Evolutionary conservation across 2,888 invertebrate genomes (phyloP).

Genomic region (Acrocera orbiculus): DNA sequence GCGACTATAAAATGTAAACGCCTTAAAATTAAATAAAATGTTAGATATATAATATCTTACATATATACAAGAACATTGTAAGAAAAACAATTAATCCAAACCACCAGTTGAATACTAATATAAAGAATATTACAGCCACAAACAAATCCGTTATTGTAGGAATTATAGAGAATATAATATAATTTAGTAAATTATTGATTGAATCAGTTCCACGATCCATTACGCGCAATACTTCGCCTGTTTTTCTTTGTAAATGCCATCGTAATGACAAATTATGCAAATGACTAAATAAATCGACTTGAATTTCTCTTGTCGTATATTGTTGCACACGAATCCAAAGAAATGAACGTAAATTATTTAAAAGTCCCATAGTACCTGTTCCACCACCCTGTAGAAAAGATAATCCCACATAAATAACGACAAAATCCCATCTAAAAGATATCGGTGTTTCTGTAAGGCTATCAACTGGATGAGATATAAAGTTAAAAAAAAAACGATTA

Average conservation of each 20-base stretch:
- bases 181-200: slow-evolving; percentile 83
- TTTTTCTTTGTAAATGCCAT: slow-evolving; percentile 91
- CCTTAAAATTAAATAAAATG: slow-evolving; percentile 3
- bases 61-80: slow-evolving; percentile 83
- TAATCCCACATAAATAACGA: slow-evolving; percentile 68
- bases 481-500: background rate
- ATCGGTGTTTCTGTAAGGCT: slow-evolving; percentile 45
- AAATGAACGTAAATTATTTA: slow-evolving; percentile 80
- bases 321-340: slow-evolving; percentile 94
- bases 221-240: slow-evolving; percentile 87
- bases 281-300: slow-evolving; percentile 72
- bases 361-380: slow-evolving; percentile 76
- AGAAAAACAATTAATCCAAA: slow-evolving; percentile 88
- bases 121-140: slow-evolving; percentile 78
- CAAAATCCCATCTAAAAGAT: slow-evolving; percentile 73
- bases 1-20: slow-evolving; percentile 36
- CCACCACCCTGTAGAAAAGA: slow-evolving; percentile 95
- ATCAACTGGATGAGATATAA: slow-evolving; percentile 45
- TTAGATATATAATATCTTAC: slow-evolving; percentile 34
- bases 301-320: slow-evolving; percentile 82
- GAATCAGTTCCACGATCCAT: slow-evolving; percentile 97
- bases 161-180: slow-evolving; percentile 78
- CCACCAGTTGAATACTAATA: slow-evolving; percentile 76
- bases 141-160: slow-evolving; percentile 88
- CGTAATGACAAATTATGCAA: slow-evolving; percentile 77